Conservation (phyloP, 92 coral and sea anemone genomes). For the Siderastrea siderea region DNA sequence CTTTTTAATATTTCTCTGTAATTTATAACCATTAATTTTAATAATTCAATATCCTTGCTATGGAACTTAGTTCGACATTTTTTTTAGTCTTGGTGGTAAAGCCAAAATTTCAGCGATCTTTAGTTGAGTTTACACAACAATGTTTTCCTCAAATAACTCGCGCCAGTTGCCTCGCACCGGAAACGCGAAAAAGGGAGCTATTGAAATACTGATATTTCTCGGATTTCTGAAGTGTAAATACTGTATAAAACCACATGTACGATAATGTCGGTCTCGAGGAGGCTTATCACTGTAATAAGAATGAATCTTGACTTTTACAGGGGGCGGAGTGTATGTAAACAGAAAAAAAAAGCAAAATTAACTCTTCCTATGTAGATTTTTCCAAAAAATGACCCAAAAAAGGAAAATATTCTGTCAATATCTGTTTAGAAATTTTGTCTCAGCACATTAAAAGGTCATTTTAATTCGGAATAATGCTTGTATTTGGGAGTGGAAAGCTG, state of each 20-base stretch:
- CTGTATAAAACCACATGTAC: slow-evolving; percentile 21
- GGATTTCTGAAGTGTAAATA: slow-evolving; percentile 35
- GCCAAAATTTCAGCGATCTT: not conserved
- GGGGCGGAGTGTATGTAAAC: no score
- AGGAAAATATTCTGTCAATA: not conserved
- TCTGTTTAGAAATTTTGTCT: no score
- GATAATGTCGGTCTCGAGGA: not conserved
- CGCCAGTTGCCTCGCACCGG: not conserved
- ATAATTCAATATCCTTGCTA: not conserved
- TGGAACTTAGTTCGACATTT: not conserved
- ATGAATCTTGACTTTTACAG: no score
- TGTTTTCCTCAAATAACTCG: not conserved
- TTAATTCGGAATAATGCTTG: no score
- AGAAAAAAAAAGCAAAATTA: no score
- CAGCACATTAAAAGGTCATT: no score
- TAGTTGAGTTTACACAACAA: no score
- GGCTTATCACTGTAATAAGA: not conserved
- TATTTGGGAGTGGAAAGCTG: not conserved
- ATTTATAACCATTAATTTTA: not conserved
- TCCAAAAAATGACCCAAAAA: not conserved
- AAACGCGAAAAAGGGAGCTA: not conserved
- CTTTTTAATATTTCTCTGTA: not conserved
- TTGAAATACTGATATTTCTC: not conserved
- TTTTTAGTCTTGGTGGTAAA: not conserved
- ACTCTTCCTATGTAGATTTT: no score